Evolutionary conservation across 2,888 invertebrate genomes (phyloP), one percentile per base, ranked within the genome.

Genomic region (Eupithecia insigniata): DNA sequence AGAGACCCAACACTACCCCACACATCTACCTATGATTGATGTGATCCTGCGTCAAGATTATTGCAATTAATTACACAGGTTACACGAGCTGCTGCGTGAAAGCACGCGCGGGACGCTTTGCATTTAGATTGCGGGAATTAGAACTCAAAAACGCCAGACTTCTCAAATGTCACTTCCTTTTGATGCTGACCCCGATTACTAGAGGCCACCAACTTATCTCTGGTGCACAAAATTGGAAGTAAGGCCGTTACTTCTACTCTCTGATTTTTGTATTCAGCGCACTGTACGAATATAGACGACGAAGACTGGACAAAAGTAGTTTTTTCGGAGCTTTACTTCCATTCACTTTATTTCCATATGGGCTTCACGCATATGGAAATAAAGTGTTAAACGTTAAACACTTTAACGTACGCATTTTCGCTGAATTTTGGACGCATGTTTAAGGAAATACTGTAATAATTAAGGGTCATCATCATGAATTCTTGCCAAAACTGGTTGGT

Each of bases 11-110:
- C 36, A 26, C 64, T 64, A 64, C 36, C 30, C 30, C 55, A 26
- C 22, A 51, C 26, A 26, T 39, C 67, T 66, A 66, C 32, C 51
- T 66, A 66, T n/a, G 67, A 68, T 78, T 81, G 80, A 85, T 84
- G 81, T 80, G 83, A 86, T 85, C 75, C 71, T 80, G 75, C 77
- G 79, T 81, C 79, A 69, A 82, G 85, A 86, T 87, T 80, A 80
- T 80, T 72, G 71, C 78, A 80, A 85, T 85, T 82, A 85, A 86
- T 83, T 83, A 82, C 79, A 76, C 78, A 76, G 77, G 82, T 78
- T 80, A 82, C 77, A 66, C 70, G 68, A 78, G 77, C 76, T 70
- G 72, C 65, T 32, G 71, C 77, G 79, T 74, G 77, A 75, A 73
- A 76, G 76, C 78, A 75, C 79, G 73, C 79, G 72, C 64, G 64